A percentile compares a stretch with the other conserved stretches of the same genome.
Conservation (phyloP, 2,888 invertebrate genomes). For the Aspidiotus destructor region DNA sequence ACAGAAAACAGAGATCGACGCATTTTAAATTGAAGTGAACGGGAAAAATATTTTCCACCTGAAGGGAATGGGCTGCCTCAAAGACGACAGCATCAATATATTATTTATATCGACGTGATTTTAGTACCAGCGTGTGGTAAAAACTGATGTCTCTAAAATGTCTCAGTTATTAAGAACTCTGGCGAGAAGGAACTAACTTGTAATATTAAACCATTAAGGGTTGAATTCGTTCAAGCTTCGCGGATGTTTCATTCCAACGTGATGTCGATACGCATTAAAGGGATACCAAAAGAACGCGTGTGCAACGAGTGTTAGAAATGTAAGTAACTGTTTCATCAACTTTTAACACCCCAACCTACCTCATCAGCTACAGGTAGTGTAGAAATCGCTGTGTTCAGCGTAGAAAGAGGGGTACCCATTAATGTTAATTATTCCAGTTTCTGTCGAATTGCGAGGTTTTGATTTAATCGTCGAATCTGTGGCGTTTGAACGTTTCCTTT, state of each 20-base stretch:
- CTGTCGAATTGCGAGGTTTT: not conserved
- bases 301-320: not conserved
- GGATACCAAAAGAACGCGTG: not conserved
- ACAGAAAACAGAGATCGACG: no score
- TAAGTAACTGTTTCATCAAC: slow-evolving; percentile 4
- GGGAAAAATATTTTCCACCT: no score
- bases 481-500: not conserved
- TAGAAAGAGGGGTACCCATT: not conserved
- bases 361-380: not conserved
- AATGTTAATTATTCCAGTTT: not conserved
- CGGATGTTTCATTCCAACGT: not conserved
- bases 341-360: not conserved
- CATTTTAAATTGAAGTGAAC: no score
- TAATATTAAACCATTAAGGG: not conserved
- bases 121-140: no score
- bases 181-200: not conserved
- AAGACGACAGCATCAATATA: no score
- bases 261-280: slow-evolving; percentile 2
- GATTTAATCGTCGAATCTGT: not conserved
- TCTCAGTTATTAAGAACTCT: no score
- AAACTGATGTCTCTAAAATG: no score
- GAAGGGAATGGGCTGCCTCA: no score
- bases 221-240: not conserved
- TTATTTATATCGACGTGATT: no score
- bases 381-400: not conserved